A percentile compares a stretch with the other conserved stretches of the same genome.
These are phyloP conservation scores for Pitta sordida DNA, from an alignment of 2,113 vertebrate species.

Conservation along the genomic window DNA sequence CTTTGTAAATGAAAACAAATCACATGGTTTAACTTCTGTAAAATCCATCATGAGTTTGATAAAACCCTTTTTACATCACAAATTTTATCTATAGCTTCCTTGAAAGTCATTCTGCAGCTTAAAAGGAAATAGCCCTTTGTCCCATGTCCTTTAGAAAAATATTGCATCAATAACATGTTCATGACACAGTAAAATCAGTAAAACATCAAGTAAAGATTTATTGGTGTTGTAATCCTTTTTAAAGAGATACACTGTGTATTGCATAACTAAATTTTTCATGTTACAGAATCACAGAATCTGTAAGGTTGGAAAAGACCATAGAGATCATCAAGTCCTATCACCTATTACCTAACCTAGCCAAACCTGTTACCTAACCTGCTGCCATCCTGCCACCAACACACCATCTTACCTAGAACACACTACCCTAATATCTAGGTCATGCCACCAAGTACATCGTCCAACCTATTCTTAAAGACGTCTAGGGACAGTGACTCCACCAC, in stretches of 20 bases:
- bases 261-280: neutral
- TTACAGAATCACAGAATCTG: too few species aligned
- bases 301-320: too few species aligned
- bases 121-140: constrained; percentile 37
- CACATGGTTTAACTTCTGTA: constrained; percentile 65
- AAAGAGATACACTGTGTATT: neutral
- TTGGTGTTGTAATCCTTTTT: neutral
- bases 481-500: too few species aligned
- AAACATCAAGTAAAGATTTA: neutral
- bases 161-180: neutral
- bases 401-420: too few species aligned
- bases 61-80: constrained; percentile 70
- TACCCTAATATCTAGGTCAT: too few species aligned
- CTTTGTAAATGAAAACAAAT: constrained; percentile 76
- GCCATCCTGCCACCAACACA: too few species aligned
- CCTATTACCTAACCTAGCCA: too few species aligned
- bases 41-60: constrained; percentile 68
- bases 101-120: constrained; percentile 59
- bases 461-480: too few species aligned
- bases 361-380: too few species aligned
- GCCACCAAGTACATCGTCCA: too few species aligned
- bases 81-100: constrained; percentile 67
- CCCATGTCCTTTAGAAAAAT: constrained; percentile 29
- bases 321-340: too few species aligned
- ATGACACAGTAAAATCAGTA: neutral